Percentiles rank a stretch among this genome's conserved stretches.
Evolutionary conservation across 1,140 invertebrate genomes (phyloP).

Genomic region (Drosophila ambigua): DNA sequence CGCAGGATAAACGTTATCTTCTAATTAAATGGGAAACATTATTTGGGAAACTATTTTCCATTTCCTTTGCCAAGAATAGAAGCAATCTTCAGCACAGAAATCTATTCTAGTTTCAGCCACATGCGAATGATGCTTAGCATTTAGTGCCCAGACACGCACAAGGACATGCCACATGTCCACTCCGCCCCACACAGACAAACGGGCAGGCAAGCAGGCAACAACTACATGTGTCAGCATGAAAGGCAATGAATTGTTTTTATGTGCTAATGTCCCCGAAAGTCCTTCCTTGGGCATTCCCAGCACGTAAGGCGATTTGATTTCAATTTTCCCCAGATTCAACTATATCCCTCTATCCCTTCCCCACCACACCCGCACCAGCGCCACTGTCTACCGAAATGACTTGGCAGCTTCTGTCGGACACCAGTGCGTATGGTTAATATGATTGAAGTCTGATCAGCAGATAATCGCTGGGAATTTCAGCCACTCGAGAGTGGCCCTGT

Average conservation of each 20-base stretch:
- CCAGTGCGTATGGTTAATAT: constrained; percentile 21
- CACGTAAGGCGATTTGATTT: constrained; percentile 83
- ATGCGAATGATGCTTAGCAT: constrained; percentile 30
- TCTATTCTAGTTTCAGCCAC: constrained; percentile 18
- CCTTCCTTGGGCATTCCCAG: constrained; percentile 52
- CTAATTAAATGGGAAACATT: constrained; percentile 13
- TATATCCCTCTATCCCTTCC: constrained; percentile 8
- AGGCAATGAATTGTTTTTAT: constrained; percentile 78
- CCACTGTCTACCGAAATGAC: constrained; percentile 10
- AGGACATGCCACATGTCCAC: constrained; percentile 13
- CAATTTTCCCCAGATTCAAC: constrained; percentile 80
- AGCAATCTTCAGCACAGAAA: constrained; percentile 1
- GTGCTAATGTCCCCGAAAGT: constrained; percentile 64
- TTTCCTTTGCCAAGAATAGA: constrained; percentile 15
- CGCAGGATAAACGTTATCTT: neutral
- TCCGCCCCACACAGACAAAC: neutral
- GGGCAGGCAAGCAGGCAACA: neutral
- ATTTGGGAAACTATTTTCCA: constrained; percentile 26
- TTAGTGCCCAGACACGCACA: constrained; percentile 66
- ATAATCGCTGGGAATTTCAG: constrained; percentile 54
- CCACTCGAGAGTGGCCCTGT: constrained; percentile 22
- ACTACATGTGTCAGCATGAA: constrained; percentile 69
- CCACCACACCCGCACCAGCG: neutral
- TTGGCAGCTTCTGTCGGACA: constrained; percentile 33
- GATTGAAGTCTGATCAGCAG: constrained; percentile 11